A percentile compares a stretch with the other conserved stretches of the same genome.
phyloP scores from a whole-genome alignment of 1,140 invertebrate genomes.

The Musca vetustissima region DNA sequence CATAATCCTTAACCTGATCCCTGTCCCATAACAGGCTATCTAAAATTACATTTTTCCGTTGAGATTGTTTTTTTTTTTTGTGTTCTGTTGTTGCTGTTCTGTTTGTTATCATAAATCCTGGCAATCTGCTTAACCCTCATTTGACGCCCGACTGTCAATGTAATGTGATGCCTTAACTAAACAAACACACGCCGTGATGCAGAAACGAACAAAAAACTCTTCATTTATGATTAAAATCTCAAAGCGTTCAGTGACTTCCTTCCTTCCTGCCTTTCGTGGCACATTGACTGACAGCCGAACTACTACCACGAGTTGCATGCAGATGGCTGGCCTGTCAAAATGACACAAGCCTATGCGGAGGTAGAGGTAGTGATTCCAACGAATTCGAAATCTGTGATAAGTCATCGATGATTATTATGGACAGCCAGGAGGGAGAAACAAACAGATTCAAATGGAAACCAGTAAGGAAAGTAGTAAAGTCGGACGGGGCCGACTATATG shows the following conservation, averaged over 20 bases:
- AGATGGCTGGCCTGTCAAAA: conserved; percentile 3
- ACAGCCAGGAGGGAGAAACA: not conserved
- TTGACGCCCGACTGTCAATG: not conserved
- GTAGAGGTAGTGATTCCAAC: not conserved
- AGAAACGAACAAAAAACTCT: not conserved
- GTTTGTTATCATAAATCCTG: conserved; percentile 6
- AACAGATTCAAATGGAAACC: no score
- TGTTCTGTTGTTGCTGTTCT: not conserved
- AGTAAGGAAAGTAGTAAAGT: no score
- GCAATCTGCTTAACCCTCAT: conserved; percentile 21
- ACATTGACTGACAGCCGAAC: not conserved
- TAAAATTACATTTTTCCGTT: conserved; percentile 2
- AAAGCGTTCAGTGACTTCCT: conserved; percentile 23
- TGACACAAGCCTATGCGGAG: conserved; percentile 3
- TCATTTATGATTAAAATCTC: conserved; percentile 29
- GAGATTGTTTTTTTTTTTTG: not conserved
- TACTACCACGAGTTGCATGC: conserved; percentile 14
- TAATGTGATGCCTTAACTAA: conserved; percentile 25
- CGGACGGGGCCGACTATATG: no score
- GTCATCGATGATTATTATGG: conserved; percentile 17
- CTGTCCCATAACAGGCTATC: conserved; percentile 10
- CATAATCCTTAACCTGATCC: conserved; percentile 6
- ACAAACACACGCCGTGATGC: not conserved
- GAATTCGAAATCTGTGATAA: conserved; percentile 14
- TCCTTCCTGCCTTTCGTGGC: conserved; percentile 25